Base-by-base conservation (phyloP, 2,888 invertebrate genomes). In the Norana najaformis region DNA sequence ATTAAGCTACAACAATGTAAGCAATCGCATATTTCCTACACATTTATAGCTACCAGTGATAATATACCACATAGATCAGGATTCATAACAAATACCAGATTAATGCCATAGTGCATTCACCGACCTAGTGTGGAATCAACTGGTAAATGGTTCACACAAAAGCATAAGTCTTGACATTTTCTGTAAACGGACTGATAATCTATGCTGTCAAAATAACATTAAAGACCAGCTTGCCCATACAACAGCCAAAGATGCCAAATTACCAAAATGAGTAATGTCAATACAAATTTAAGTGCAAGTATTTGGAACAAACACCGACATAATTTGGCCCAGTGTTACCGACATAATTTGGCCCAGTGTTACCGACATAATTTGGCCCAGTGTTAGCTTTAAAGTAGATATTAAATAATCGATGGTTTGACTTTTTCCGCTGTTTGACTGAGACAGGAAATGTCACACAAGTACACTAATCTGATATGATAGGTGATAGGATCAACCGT, bases 21-120 rank as follows among this genome's bases (percentile, higher is more conserved):
- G 69, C 69, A 69, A 8, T 69, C 69, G n/a, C 30, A 69, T n/a
- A n/a, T 69, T 69, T 69, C 69, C 69, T 69, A 69, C 69, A 69
- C 69, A 69, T 69, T 69, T 69, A 69, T 30, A n/a, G n/a, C 69
- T 69, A 69, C 69, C n/a, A n/a, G 69, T 69, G 69, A 69, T n/a
- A n/a, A n/a, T n/a, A 47, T 69, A 69, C 69, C n/a, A n/a, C n/a
- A n/a, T n/a, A n/a, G 69, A 69, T 69, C 69, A 13, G n/a, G 69
- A 30, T n/a, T n/a, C n/a, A 69, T 69, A n/a, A n/a, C n/a, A 69
- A 69, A n/a, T 69, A n/a, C n/a, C n/a, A n/a, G 30, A 16, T n/a
- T 69, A 69, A 69, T 69, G n/a, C 47, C 47, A 47, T 47, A 47
- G 47, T 23, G 23, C 47, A 69, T n/a, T 13, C 16, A 4, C 14